Evolutionary conservation across 2,888 invertebrate genomes (phyloP), one percentile per base, ranked within the genome.

Genomic region (Metacarcinus magister): DNA sequence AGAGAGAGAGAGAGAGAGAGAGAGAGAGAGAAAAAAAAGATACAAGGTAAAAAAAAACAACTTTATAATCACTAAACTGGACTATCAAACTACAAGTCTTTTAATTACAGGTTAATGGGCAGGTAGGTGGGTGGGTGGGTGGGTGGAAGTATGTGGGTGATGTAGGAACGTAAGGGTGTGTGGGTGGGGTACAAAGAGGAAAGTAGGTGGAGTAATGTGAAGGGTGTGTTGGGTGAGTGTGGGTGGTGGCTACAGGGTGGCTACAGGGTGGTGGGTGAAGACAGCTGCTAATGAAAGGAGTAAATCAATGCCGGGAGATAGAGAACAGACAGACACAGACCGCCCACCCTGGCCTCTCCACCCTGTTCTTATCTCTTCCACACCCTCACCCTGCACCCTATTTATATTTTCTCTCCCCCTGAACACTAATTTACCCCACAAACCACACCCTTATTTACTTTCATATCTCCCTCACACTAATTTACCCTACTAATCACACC

Each of bases 81-180:
- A 0, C 67, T n/a, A 67, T 67, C 23, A 67, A 67, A 67, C 67
- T 67, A 16, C 67, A 16, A 67, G 67, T 19, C 5, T 23, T 67
- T 67, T 67, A 67, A 67, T 67, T 67, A 67, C 67, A 16, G 16
- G 67, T 67, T 67, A 67, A 67, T 67, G 67, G 67, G 67, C 67
- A 19, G 75, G 75, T 75, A 28, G 28, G 16, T 13, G 60, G 75
- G 7, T 28, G n/a, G 82, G 82, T 82, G 82, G 8, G 19, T 82
- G 82, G 82, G 82, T 82, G 7, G 32, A 8, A 3, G 32, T 13
- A 19, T 67, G 3, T 10, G 23, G 67, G 67, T 67, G 8, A 19
- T 19, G 19, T 19, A 67, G 19, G 67, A 3, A 23, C 7, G 67
- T 67, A 23, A 23, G 23, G 67, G 3, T 7, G 67, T 3, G 23